Percentiles rank a stretch among this genome's conserved stretches.
These are phyloP conservation scores for Brevimyrus niger DNA, from an alignment of 2,113 vertebrate species.

Conservation along the genomic window DNA sequence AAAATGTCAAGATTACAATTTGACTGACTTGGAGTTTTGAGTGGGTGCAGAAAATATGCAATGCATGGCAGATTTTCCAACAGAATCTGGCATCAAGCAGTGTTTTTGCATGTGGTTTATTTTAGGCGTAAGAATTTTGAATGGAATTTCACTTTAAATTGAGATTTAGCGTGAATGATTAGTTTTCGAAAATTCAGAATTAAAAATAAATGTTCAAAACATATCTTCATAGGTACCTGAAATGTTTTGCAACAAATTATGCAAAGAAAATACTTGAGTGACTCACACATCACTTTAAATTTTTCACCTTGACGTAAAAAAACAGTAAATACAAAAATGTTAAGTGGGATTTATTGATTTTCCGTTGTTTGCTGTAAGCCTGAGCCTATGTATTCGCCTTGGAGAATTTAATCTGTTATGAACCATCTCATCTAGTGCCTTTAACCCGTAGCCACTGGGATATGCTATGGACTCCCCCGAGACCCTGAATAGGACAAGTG, in stretches of 20 bases:
- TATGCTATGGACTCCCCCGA: too few species aligned
- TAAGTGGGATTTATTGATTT: neutral
- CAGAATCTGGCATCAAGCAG: neutral
- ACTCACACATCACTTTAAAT: neutral
- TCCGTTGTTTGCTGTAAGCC: neutral
- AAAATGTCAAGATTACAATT: slow-evolving; percentile 13
- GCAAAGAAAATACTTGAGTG: neutral
- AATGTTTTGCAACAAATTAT: neutral
- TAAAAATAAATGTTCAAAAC: neutral
- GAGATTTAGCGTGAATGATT: neutral
- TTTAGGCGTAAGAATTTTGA: neutral
- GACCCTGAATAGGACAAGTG: too few species aligned
- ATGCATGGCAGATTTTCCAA: neutral
- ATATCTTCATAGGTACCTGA: neutral
- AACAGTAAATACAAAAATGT: neutral
- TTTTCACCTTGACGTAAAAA: neutral
- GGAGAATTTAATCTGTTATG: neutral
- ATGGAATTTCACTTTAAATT: neutral
- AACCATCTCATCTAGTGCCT: too few species aligned
- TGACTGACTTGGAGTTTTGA: slow-evolving; percentile 1
- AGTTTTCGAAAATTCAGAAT: neutral
- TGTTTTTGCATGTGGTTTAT: neutral
- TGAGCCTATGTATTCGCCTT: neutral
- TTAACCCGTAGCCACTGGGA: too few species aligned
- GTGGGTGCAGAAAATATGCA: slow-evolving; percentile 1